Base-by-base conservation (phyloP, 2,888 invertebrate genomes). In the Rhagonycha fulva region DNA sequence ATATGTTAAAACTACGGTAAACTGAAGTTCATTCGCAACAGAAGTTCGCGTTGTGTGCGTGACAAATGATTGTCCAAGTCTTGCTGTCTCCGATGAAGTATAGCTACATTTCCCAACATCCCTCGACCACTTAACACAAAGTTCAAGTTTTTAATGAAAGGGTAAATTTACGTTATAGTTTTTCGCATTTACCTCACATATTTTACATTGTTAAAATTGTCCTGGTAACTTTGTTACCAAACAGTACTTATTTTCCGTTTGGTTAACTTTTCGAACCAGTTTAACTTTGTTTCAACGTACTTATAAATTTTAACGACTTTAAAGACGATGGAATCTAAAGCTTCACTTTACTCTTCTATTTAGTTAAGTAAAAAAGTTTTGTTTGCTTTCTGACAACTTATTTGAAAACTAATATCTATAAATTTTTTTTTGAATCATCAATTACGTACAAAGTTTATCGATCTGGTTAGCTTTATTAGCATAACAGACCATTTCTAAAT, bases 11-110 rank as follows among this genome's bases (percentile, higher is more conserved):
- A 73, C 63, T 73, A n/a, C 60, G 70, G 23, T 67, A 70, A 47
- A 60, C 66, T 14, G 32, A 73, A 73, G 61, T 76, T 72, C 63
- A 72, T 72, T 62, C 73, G 63, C 67, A 76, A 76, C 63, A 77
- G 71, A 69, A 77, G 69, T 74, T 76, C 60, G 61, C 68, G 70
- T 71, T 76, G 74, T 19, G 67, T 62, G 28, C 61, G 70, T 78
- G 75, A 78, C 78, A 78, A 78, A 78, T 76, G 75, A 73, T 70
- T 78, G 78, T 78, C 75, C 75, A 71, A 70, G 72, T 71, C 72
- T 62, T 66, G 67, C 72, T 72, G 75, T 76, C 72, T 62, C 47
- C 28, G 66, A 75, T 77, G 71, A 77, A 77, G 75, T 77, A 77
- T 75, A 62, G 30, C 71, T 70, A 70, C 75, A 78, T 76, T 73